These are phyloP conservation scores for Rosalia funebris DNA, from an alignment of 2,888 invertebrate species.

Conservation along the genomic window DNA sequence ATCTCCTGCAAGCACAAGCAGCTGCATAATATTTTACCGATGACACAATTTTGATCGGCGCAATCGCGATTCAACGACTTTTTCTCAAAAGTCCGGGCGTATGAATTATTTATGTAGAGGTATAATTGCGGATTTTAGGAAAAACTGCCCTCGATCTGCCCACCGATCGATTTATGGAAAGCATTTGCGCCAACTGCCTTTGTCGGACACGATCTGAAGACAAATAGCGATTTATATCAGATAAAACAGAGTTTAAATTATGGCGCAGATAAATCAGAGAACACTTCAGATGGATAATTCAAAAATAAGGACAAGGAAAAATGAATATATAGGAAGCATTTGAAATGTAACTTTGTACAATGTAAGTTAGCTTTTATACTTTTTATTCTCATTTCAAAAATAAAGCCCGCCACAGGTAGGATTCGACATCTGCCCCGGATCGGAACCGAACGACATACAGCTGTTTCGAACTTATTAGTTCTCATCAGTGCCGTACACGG, in stretches of 20 bases:
- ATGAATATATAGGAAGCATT: no score
- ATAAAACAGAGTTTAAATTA: not conserved
- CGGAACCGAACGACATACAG: no score
- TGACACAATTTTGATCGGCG: slow-evolving; percentile 13
- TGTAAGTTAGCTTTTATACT: no score
- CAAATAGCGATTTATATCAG: not conserved
- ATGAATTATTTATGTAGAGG: slow-evolving; percentile 19
- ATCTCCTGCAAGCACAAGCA: not conserved
- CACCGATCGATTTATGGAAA: slow-evolving; percentile 6
- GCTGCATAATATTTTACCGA: slow-evolving; percentile 5
- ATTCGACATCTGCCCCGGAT: no score
- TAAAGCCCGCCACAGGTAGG: no score
- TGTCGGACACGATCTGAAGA: slow-evolving; percentile 6
- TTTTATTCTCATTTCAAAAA: no score
- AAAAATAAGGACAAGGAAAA: no score
- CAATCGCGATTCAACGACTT: slow-evolving; percentile 4
- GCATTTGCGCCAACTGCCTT: slow-evolving; percentile 11
- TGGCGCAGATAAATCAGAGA: no score
- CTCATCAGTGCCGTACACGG: no score
- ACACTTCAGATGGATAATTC: no score
- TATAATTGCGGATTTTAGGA: slow-evolving; percentile 2
- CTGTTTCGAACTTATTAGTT: no score
- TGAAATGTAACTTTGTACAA: no score
- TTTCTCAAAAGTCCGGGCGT: not conserved
- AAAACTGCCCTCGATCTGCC: slow-evolving; percentile 22